Evolutionary conservation across 2,113 vertebrate genomes (phyloP).

Genomic region (Haemorhous mexicanus): DNA sequence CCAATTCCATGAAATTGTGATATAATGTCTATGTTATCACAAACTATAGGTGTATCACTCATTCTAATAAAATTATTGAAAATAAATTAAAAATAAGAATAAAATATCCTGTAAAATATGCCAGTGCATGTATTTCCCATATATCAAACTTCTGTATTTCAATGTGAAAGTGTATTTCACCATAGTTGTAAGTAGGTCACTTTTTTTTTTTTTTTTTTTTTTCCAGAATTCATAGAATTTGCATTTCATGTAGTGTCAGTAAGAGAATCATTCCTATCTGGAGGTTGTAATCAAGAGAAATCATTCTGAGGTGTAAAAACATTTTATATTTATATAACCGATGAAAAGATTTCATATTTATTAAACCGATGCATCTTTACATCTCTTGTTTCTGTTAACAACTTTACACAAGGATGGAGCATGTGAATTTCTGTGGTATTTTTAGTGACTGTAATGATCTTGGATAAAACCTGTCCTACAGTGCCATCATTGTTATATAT

Average conservation of each 20-base stretch:
- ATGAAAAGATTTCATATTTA: not conserved
- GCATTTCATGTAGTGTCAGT: not conserved
- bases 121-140: not conserved
- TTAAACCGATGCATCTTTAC: not conserved
- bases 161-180: not conserved
- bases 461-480: conserved; percentile 26
- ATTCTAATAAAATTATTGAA: not conserved
- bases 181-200: not conserved
- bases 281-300: not conserved
- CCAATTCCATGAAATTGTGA: not conserved
- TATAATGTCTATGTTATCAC: not conserved
- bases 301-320: not conserved
- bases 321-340: too few species aligned
- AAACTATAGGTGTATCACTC: not conserved
- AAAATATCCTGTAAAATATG: not conserved
- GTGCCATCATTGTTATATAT: not conserved
- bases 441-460: conserved; percentile 25
- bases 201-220: not conserved
- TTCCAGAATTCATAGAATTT: not conserved
- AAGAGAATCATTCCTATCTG: not conserved
- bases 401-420: not conserved
- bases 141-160: not conserved
- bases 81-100: not conserved
- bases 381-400: not conserved
- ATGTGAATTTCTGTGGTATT: conserved; percentile 14